Percentiles rank a stretch among this genome's conserved stretches.
Conservation (phyloP, 2,888 invertebrate species). For the Carpatolechia fugitivella region DNA sequence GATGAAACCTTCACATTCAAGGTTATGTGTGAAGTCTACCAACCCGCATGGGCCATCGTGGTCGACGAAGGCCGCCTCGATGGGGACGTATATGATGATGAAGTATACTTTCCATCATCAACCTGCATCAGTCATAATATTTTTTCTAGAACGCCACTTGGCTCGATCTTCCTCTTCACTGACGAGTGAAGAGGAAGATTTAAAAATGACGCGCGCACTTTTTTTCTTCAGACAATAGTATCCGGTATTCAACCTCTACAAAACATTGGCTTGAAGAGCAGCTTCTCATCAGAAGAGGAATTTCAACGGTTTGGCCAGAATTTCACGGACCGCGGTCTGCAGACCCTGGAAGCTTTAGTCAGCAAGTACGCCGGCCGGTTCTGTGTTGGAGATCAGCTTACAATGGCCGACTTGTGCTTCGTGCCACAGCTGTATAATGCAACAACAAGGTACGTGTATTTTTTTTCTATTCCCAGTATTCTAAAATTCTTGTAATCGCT, state of each 20-base stretch:
- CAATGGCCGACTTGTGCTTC: constrained; percentile 83
- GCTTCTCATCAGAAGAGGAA: constrained; percentile 55
- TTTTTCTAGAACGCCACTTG: too few species aligned
- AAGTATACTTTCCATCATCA: too few species aligned
- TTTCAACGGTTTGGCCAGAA: constrained; percentile 70
- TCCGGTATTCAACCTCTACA: constrained; percentile 86
- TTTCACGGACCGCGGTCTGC: constrained; percentile 77
- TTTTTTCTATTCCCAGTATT: neutral
- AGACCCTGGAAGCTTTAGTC: constrained; percentile 75
- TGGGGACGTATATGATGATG: too few species aligned
- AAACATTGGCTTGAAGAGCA: constrained; percentile 73
- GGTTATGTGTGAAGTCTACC: too few species aligned
- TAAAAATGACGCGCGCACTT: too few species aligned
- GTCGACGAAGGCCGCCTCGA: too few species aligned
- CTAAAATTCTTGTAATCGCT: neutral
- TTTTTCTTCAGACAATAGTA: constrained; percentile 62
- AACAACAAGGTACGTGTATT: constrained; percentile 58
- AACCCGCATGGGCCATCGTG: too few species aligned
- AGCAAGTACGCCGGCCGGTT: constrained; percentile 70
- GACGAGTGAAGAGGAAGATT: too few species aligned
- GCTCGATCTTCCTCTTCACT: too few species aligned
- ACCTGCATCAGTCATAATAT: too few species aligned
- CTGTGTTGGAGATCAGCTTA: constrained; percentile 81
- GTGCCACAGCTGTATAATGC: constrained; percentile 83
- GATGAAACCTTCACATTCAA: too few species aligned